Conservation (phyloP, 2,797 vertebrate genomes). For the Adrianichthys oophorus region DNA sequence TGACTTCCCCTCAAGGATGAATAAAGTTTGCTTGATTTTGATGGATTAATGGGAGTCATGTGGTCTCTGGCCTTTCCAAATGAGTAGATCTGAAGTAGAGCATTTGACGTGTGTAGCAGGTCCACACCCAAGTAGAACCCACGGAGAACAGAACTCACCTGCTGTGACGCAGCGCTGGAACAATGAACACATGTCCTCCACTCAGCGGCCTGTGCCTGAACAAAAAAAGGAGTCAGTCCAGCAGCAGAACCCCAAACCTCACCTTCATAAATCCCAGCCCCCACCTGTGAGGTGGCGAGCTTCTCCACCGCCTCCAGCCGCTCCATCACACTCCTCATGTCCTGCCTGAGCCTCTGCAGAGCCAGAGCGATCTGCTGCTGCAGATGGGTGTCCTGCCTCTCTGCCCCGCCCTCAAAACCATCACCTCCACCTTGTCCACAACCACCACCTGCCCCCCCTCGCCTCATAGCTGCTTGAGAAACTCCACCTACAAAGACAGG, state of each 20-base stretch:
- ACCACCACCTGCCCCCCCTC: constrained; percentile 10
- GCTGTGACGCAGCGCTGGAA: constrained; percentile 28
- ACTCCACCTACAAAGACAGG: constrained; percentile 52
- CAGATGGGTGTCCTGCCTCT: constrained; percentile 68
- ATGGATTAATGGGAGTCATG: no score
- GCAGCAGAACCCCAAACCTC: no score
- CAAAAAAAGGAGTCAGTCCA: constrained; percentile 2
- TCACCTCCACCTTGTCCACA: constrained; percentile 58
- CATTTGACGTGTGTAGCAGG: no score
- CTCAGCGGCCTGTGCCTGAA: constrained; percentile 56
- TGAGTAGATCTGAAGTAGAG: no score
- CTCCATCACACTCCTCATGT: constrained; percentile 84
- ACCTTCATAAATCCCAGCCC: no score
- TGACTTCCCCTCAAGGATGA: no score
- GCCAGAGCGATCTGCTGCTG: constrained; percentile 76
- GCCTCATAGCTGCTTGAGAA: constrained; percentile 36
- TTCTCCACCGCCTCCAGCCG: constrained; percentile 83
- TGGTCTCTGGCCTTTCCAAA: no score
- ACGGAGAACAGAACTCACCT: constrained; percentile 49
- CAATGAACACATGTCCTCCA: constrained; percentile 55
- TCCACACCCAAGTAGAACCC: no score
- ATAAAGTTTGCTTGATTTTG: no score
- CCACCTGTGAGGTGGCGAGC: constrained; percentile 70
- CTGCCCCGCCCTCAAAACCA: constrained; percentile 48
- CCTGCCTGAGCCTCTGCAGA: constrained; percentile 79